Base-by-base conservation (phyloP, 2,888 invertebrate species). In the Epinotia bilunana region DNA sequence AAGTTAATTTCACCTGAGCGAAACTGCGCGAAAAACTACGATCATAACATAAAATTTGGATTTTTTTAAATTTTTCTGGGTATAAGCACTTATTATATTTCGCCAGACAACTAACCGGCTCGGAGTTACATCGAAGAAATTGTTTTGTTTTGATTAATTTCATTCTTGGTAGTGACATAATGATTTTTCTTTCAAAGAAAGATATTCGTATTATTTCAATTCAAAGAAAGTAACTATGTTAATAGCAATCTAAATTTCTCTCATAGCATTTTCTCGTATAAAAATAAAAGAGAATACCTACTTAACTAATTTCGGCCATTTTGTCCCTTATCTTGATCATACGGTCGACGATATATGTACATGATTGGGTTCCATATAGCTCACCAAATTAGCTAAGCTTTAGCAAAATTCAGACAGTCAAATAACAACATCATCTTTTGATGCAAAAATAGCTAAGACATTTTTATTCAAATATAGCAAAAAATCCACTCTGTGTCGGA, bases 401-500 rank as follows among this genome's bases (percentile, higher is more conserved):
- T 49, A 16, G 16, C 16, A 16, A 16, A 13, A 12, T 5, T 16
- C 49, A 49, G 49, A 16, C 16, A 49, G 49, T 1, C 3, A 20
- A 23, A 58, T 9, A 58, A 55, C 55, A 55, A 33, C 39, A 39
- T 39, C 39, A 39, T 39, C 39, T 18, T 57, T n/a, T n/a, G 7
- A 53, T 53, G n/a, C 53, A 53, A 6, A n/a, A n/a, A 53, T n/a
- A n/a, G 53, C n/a, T 39, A 65, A 33, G 1, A 11, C 9, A 9
- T 53, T 67, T 62, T 55, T 58, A 33, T 53, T 20, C 39, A 33
- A 58, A 70, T 57, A 57, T 13, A 64, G n/a, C n/a, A 43, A 60
- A 55, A 68, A 16, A 67, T 61, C 28, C n/a, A 49, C 61, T 60
- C n/a, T 49, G 76, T 76, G 74, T 78, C 76, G 77, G 74, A 79